Evolutionary conservation across 2,113 vertebrate genomes (phyloP).

Genomic region (Orientallactaga bullata): DNA sequence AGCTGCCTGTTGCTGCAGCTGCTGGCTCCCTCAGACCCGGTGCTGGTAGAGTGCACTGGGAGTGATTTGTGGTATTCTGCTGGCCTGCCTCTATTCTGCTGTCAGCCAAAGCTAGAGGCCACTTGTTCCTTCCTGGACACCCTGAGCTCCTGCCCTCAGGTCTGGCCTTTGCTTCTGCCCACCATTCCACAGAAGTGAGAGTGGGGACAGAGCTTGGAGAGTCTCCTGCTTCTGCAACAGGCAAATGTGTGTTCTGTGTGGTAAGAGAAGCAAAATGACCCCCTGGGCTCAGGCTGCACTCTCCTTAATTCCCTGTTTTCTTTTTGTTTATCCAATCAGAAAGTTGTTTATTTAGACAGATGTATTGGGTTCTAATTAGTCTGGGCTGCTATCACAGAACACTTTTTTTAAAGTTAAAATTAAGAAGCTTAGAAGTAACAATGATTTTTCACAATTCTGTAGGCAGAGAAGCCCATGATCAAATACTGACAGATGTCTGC

Average conservation of each 20-base stretch:
- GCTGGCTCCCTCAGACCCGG: conserved; percentile 9
- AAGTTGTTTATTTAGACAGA: conserved; percentile 27
- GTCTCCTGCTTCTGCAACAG: background rate
- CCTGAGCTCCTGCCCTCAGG: background rate
- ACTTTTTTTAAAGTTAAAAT: background rate
- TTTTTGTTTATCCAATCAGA: conserved; percentile 49
- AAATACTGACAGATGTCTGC: background rate
- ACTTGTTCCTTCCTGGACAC: background rate
- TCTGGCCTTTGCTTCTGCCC: background rate
- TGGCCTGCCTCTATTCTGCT: background rate
- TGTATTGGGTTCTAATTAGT: background rate
- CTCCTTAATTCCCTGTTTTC: background rate
- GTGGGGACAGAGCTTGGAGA: background rate
- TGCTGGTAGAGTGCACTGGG: background rate
- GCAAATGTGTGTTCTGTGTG: background rate
- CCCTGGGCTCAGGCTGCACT: background rate
- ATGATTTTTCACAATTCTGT: background rate
- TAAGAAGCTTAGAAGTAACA: background rate
- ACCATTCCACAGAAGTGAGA: background rate
- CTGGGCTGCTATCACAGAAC: background rate
- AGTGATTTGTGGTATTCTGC: conserved; percentile 22
- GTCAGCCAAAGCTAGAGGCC: background rate
- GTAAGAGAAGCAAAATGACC: background rate
- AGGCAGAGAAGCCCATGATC: background rate
- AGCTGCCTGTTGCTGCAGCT: background rate